Conservation (phyloP, 2,888 invertebrate species). For the Deilephila porcellus region DNA sequence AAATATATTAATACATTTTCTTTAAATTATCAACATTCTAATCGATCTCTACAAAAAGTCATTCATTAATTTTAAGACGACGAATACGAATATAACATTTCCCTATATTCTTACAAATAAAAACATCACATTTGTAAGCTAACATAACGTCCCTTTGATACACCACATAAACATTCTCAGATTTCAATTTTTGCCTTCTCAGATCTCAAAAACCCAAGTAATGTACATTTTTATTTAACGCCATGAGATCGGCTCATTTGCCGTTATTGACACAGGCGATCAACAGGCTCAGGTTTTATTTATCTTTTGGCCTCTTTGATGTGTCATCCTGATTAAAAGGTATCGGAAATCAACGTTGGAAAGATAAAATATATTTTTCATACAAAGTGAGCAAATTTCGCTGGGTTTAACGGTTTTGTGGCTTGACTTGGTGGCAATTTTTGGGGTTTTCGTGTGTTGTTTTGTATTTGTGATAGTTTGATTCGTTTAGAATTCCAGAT, state of each 20-base stretch:
- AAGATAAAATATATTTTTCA: background rate
- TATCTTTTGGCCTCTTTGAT: constrained; percentile 31
- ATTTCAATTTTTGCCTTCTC: background rate
- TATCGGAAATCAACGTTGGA: background rate
- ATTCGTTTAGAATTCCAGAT: too few relatives aligned
- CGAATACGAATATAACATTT: too few relatives aligned
- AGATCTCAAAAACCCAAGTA: background rate
- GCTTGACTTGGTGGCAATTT: background rate
- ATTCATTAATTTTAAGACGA: too few relatives aligned
- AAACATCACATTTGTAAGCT: too few relatives aligned
- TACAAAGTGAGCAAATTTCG: background rate
- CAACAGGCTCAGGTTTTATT: constrained; percentile 36
- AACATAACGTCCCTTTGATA: too few relatives aligned
- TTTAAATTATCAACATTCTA: too few relatives aligned
- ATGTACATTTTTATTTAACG: constrained; percentile 36
- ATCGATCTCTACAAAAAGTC: too few relatives aligned
- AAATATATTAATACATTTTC: too few relatives aligned
- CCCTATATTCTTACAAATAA: too few relatives aligned
- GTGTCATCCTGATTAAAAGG: constrained; percentile 23
- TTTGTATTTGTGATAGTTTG: background rate
- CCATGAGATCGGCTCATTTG: constrained; percentile 32
- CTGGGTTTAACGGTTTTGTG: background rate
- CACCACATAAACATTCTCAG: background rate
- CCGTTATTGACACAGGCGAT: constrained; percentile 35
- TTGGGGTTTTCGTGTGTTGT: background rate